phyloP scores from a whole-genome alignment of 1,140 invertebrate genomes.

The Bombus pascuorum region DNA sequence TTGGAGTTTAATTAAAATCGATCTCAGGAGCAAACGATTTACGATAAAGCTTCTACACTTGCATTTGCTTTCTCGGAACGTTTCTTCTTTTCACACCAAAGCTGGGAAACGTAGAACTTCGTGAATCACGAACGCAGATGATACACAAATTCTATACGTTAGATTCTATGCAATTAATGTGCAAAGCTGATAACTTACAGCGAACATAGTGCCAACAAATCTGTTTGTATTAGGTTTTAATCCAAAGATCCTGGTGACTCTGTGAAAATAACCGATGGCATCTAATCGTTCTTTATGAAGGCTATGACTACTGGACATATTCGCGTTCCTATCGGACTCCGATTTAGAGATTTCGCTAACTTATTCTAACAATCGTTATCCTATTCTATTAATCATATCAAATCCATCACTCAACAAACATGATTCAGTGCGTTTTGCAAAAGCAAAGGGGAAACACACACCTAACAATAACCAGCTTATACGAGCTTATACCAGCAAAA shows the following conservation, averaged over 20 bases:
- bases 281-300: neutral
- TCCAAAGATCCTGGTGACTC: neutral
- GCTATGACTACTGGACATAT: neutral
- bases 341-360: neutral
- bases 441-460: neutral
- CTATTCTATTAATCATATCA: neutral
- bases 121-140: no score
- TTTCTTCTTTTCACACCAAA: neutral
- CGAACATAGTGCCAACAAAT: neutral
- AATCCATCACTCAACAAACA: neutral
- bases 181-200: neutral
- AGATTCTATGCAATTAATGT: neutral
- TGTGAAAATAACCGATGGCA: neutral
- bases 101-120: neutral
- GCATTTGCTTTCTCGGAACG: neutral
- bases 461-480: neutral
- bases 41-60: neutral
- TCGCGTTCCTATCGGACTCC: neutral
- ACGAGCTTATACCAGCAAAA: neutral
- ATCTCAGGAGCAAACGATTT: neutral
- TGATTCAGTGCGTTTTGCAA: neutral
- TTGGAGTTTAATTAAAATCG: neutral
- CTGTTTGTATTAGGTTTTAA: neutral
- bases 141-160: neutral
- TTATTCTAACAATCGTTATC: neutral